Conservation (phyloP, 2,797 vertebrate genomes). For the Manis javanica region DNA sequence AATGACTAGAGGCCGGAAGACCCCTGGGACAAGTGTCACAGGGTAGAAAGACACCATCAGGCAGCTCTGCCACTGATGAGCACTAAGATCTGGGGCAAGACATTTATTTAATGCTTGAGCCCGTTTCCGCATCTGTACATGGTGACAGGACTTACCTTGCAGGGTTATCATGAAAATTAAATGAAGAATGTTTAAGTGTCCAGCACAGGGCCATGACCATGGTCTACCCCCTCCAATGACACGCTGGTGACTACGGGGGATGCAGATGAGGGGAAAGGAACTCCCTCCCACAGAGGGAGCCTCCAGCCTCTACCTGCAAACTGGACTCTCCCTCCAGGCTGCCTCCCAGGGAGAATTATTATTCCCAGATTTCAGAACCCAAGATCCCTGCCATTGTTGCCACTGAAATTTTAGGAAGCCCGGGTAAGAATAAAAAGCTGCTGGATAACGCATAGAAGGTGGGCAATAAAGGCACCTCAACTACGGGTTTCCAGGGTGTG, state of each 20-base stretch:
- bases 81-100: not conserved
- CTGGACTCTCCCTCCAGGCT: not conserved
- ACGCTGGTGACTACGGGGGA: not conserved
- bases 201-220: not conserved
- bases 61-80: not conserved
- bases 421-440: not conserved
- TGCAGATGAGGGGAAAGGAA: not conserved
- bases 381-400: not conserved
- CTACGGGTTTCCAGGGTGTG: conserved; percentile 66
- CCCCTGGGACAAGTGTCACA: not conserved
- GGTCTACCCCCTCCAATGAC: rapidly evolving
- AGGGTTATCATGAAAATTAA: rapidly evolving
- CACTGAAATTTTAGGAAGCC: not conserved
- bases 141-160: not conserved
- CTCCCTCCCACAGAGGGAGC: not conserved
- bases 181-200: too few species aligned
- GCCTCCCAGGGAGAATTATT: not conserved
- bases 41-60: not conserved
- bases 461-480: conserved; percentile 50
- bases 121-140: not conserved
- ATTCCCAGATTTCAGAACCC: not conserved
- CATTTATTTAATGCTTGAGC: not conserved
- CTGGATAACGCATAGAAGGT: conserved; percentile 49
- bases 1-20: not conserved
- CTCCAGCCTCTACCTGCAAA: not conserved